Evolutionary conservation across 2,113 vertebrate species (phyloP).

Genomic region (Gymnorhina tibicen): DNA sequence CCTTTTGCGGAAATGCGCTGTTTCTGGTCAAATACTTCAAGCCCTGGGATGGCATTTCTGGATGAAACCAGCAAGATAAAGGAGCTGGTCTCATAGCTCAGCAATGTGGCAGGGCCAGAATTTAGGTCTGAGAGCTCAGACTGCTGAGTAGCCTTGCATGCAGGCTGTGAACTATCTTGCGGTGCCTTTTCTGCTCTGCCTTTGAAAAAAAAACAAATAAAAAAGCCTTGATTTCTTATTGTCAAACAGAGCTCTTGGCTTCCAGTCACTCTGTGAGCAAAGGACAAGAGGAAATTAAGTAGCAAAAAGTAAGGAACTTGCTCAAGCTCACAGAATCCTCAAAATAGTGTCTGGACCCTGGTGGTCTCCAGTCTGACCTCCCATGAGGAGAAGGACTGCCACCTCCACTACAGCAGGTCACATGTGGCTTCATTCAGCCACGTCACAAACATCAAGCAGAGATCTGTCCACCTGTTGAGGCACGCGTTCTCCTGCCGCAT

Average conservation of each 20-base stretch:
- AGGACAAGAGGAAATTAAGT: not conserved
- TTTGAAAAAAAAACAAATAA: not conserved
- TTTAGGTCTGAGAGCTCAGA: not conserved
- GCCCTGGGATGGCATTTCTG: not conserved
- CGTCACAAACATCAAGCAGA: rapidly evolving
- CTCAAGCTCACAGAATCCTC: not conserved
- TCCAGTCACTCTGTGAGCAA: not conserved
- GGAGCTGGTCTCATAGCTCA: not conserved
- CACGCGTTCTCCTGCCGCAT: not conserved
- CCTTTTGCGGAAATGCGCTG: rapidly evolving
- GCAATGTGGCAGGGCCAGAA: not conserved
- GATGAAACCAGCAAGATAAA: not conserved
- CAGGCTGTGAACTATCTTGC: not conserved
- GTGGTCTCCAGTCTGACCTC: not conserved
- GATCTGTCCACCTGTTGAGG: too few species aligned
- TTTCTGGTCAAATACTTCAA: not conserved
- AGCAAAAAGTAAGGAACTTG: not conserved
- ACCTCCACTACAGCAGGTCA: not conserved
- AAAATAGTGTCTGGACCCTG: not conserved
- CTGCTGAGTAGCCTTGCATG: not conserved
- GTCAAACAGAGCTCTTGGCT: not conserved
- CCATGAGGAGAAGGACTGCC: not conserved
- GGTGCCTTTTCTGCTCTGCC: not conserved
- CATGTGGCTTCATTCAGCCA: not conserved
- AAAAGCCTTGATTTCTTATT: not conserved